Evolutionary conservation across 2,888 invertebrate genomes (phyloP).

Genomic region (Drosophila paracracens): DNA sequence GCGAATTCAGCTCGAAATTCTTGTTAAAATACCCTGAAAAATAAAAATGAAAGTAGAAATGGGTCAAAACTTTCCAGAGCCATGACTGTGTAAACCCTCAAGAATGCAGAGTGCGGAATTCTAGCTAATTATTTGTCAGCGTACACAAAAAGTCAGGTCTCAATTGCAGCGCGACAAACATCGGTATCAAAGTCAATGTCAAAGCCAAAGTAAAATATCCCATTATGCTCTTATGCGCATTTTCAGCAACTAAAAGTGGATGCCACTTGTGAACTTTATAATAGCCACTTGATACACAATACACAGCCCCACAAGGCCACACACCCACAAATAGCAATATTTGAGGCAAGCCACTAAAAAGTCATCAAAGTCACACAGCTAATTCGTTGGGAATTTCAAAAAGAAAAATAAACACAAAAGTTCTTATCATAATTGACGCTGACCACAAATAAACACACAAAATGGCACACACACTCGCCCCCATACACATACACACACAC

Average conservation of each 20-base stretch:
- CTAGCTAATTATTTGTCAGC: not conserved
- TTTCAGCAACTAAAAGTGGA: slow-evolving; percentile 16
- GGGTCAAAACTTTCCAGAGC: not conserved
- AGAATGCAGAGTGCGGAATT: not conserved
- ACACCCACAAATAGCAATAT: not conserved
- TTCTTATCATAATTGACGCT: slow-evolving; percentile 25
- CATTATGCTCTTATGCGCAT: slow-evolving; percentile 15
- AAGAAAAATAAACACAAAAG: slow-evolving; percentile 10
- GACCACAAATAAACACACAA: slow-evolving; percentile 28
- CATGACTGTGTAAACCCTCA: not conserved
- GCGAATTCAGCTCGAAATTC: not conserved
- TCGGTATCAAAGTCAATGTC: not conserved
- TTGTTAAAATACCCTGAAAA: not conserved
- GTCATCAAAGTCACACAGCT: slow-evolving; percentile 57
- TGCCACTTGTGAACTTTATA: slow-evolving; percentile 33
- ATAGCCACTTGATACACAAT: slow-evolving; percentile 18
- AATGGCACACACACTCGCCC: not conserved
- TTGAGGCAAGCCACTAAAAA: slow-evolving; percentile 37
- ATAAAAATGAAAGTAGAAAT: not conserved
- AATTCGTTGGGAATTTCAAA: slow-evolving; percentile 45
- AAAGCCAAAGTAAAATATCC: slow-evolving; percentile 7
- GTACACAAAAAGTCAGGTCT: not conserved
- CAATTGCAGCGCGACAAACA: not conserved
- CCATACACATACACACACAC: slow-evolving; percentile 2
- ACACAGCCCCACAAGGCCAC: slow-evolving; percentile 6